Conservation (phyloP, 2,113 vertebrate species). For the Dipodomys ordii region DNA sequence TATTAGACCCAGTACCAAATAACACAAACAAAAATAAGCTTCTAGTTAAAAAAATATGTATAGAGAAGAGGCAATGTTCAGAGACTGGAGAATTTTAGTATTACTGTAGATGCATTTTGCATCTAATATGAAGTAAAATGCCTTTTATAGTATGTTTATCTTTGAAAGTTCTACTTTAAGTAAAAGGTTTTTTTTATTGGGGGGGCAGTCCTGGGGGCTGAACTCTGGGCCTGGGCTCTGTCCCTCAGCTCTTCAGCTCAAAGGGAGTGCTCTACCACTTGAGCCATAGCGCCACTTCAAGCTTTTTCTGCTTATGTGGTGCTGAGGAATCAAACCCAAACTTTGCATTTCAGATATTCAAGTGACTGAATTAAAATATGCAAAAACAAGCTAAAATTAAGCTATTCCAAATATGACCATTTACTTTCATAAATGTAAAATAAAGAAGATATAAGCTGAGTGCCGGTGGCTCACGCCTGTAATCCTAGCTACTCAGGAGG, state of each 20-base stretch:
- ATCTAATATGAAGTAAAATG: too few relatives aligned
- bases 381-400: background rate
- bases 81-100: background rate
- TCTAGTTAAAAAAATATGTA: background rate
- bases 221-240: too few relatives aligned
- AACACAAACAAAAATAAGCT: background rate
- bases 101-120: background rate
- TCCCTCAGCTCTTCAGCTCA: too few relatives aligned
- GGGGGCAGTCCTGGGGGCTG: too few relatives aligned
- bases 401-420: background rate
- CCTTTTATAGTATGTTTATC: background rate
- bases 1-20: too few relatives aligned
- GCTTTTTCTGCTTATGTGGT: too few relatives aligned
- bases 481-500: too few relatives aligned
- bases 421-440: background rate
- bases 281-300: background rate
- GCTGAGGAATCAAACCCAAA: background rate
- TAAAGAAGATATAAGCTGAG: too few relatives aligned
- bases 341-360: background rate
- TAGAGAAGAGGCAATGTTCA: background rate
- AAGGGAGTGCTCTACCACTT: background rate
- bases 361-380: background rate
- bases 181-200: background rate
- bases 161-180: background rate
- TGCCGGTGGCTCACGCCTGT: too few relatives aligned